These are phyloP conservation scores for Hirtodrosophila histrioides DNA, from an alignment of 2,888 invertebrate species.

Conservation along the genomic window DNA sequence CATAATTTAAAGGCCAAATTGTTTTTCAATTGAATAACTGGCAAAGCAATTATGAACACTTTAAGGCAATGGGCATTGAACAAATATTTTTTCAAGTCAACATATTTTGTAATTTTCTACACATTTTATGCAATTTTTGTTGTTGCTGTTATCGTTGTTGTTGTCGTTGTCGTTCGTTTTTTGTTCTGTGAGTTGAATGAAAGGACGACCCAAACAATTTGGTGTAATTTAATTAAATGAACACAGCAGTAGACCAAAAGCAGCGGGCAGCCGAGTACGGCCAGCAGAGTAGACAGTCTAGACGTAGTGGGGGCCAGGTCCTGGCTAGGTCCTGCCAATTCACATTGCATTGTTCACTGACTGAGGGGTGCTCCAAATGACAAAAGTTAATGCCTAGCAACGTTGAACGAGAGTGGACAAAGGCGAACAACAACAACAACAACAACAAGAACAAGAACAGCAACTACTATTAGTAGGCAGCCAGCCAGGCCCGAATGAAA, in stretches of 20 bases:
- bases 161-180: slow-evolving; percentile 6
- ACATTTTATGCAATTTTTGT: slow-evolving; percentile 58
- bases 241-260: slow-evolving; percentile 73
- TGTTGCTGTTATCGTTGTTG: slow-evolving; percentile 17
- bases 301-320: slow-evolving; percentile 29
- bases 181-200: slow-evolving; percentile 38
- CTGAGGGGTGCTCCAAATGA: slow-evolving; percentile 68
- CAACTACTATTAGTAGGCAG: slow-evolving; percentile 72
- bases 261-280: slow-evolving; percentile 58
- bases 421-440: slow-evolving; percentile 37
- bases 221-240: slow-evolving; percentile 81
- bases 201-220: slow-evolving; percentile 75
- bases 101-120: slow-evolving; percentile 71
- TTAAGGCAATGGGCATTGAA: slow-evolving; percentile 49
- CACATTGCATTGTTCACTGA: slow-evolving; percentile 75
- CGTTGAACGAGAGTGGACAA: slow-evolving; percentile 61
- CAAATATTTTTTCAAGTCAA: slow-evolving; percentile 61
- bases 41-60: slow-evolving; percentile 51
- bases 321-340: slow-evolving; percentile 61
- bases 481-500: slow-evolving; percentile 65
- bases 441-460: slow-evolving; percentile 34
- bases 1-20: slow-evolving; percentile 63
- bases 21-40: slow-evolving; percentile 53
- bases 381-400: slow-evolving; percentile 78
- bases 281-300: slow-evolving; percentile 30